Evolutionary conservation across 2,113 vertebrate species (phyloP), one percentile per base, ranked within the genome.

Genomic region (Castor canadensis): DNA sequence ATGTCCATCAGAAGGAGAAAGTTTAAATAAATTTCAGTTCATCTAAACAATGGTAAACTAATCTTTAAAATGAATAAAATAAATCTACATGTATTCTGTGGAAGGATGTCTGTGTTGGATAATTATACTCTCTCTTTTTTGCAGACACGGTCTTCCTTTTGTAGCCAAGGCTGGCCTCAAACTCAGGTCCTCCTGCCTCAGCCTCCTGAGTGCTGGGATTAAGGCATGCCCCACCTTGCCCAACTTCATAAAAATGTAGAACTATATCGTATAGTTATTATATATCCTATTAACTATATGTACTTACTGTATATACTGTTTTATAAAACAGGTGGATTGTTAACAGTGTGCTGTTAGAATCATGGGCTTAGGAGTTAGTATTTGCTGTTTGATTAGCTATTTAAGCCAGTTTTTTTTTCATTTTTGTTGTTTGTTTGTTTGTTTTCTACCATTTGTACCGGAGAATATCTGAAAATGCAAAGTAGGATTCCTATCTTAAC

Each of bases 391-490:
- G 45, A 77, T 87, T 92, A 83, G 30, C n/a, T 71, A 32, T 90
- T 96, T 89, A 91, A 83, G 24, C 82, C 24, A 66, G 1, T 62
- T 20, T 75, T 89, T 72, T 93, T n/a, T n/a, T n/a, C n/a, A n/a
- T n/a, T n/a, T n/a, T n/a, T n/a, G n/a, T n/a, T n/a, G n/a, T n/a
- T n/a, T n/a, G n/a, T n/a, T n/a, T n/a, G n/a, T n/a, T n/a, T n/a
- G n/a, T n/a, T n/a, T n/a, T n/a, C n/a, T 95, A 54, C 52, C 28
- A 24, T 96, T 77, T 89, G 30, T 86, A 45, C 17, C 20, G 79
- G 58, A 80, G 7, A 92, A 24, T 69, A 64, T 91, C 62, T 96
- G 52, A 95, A 79, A 96, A 82, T 86, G 54, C 20, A 80, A 93
- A 82, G 58, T 9, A 90, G 47, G 64, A 84, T 92, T 95, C 73